phyloP scores from a whole-genome alignment of 2,797 vertebrate genomes.

The Helarctos malayanus region DNA sequence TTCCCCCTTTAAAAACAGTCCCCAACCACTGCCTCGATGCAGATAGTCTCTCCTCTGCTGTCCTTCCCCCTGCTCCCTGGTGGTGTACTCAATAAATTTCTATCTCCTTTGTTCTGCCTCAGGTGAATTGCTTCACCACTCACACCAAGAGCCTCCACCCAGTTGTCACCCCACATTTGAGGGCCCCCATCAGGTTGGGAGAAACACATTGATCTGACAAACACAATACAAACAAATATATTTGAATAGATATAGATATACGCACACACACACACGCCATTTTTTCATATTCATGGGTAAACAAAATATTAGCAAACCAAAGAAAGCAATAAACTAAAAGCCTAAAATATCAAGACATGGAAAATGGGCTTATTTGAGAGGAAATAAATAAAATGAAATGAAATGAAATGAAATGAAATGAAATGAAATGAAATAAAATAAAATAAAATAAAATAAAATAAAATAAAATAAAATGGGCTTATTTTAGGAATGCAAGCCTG shows the following conservation, averaged over 20 bases:
- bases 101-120: not conserved
- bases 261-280: not conserved
- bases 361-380: not conserved
- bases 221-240: not conserved
- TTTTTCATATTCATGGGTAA: not conserved
- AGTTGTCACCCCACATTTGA: not conserved
- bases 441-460: too few relatives aligned
- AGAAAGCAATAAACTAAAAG: not conserved
- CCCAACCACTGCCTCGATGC: not conserved
- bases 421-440: too few relatives aligned
- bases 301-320: not conserved
- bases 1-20: not conserved
- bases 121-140: not conserved
- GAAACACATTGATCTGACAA: not conserved
- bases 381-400: not conserved
- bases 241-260: too few relatives aligned
- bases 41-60: not conserved
- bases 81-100: not conserved
- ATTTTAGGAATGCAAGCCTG: not conserved
- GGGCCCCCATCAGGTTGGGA: not conserved
- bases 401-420: not conserved
- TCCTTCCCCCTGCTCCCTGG: not conserved
- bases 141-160: not conserved
- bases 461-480: conserved; percentile 8
- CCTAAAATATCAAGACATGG: not conserved